phyloP scores from a whole-genome alignment of 2,888 invertebrate species.

The Petrophora chlorosata region DNA sequence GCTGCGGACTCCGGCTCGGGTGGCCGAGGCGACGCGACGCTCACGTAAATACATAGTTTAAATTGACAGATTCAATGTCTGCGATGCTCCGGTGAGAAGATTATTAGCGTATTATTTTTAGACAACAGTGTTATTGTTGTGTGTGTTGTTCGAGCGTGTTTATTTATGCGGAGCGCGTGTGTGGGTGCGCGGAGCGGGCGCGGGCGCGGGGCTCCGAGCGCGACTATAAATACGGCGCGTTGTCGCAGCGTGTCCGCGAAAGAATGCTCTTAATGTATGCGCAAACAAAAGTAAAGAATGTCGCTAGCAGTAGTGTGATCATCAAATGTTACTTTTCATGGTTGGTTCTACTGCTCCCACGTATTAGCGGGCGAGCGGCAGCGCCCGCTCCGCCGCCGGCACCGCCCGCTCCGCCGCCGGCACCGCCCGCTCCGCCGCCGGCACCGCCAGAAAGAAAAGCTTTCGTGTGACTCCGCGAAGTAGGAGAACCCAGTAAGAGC shows the following conservation, averaged over 20 bases:
- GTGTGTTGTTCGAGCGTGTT: constrained; percentile 37
- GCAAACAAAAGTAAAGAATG: not conserved
- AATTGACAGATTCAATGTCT: constrained; percentile 24
- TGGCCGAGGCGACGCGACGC: constrained; percentile 2
- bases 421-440: no score
- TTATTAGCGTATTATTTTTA: constrained; percentile 56
- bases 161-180: constrained; percentile 34
- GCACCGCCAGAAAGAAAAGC: no score
- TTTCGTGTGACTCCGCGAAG: no score
- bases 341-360: no score
- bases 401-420: no score
- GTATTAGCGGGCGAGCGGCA: no score
- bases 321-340: no score
- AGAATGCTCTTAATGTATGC: constrained; percentile 11
- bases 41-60: constrained; percentile 7
- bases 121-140: constrained; percentile 48
- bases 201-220: constrained; percentile 92
- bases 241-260: constrained; percentile 23
- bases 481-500: no score
- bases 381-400: no score
- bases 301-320: no score
- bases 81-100: constrained; percentile 42
- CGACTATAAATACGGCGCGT: constrained; percentile 35
- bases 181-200: constrained; percentile 63
- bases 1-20: not conserved